Conservation (phyloP, 2,888 invertebrate genomes). For the Horisme vitalbata region DNA sequence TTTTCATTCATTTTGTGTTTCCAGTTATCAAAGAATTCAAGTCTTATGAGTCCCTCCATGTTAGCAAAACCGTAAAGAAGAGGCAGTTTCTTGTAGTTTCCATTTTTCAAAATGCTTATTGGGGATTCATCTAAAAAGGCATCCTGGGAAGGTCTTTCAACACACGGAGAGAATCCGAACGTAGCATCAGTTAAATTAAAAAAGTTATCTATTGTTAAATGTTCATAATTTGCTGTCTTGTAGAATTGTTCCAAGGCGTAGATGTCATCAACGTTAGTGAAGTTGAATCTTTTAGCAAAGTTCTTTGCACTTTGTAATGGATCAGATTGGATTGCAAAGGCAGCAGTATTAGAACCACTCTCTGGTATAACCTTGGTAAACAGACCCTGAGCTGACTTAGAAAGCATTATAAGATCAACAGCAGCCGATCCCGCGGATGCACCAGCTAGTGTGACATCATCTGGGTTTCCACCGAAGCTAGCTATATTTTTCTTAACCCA, state of each 20-base stretch:
- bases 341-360: constrained; percentile 33
- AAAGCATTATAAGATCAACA: constrained; percentile 37
- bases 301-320: constrained; percentile 36
- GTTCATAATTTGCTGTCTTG: constrained; percentile 27
- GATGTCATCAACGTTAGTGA: constrained; percentile 27
- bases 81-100: constrained; percentile 22
- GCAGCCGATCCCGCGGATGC: constrained; percentile 40
- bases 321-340: constrained; percentile 35
- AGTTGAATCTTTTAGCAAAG: constrained; percentile 30
- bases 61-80: constrained; percentile 35
- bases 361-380: constrained; percentile 37
- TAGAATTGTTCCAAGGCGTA: constrained; percentile 36
- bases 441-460: constrained; percentile 42
- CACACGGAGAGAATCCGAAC: constrained; percentile 32
- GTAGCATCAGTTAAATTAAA: constrained; percentile 22
- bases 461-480: constrained; percentile 45
- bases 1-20: constrained; percentile 35
- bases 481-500: constrained; percentile 47
- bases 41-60: constrained; percentile 34
- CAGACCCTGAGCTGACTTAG: constrained; percentile 31
- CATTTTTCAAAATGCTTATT: constrained; percentile 26
- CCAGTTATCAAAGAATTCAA: constrained; percentile 27
- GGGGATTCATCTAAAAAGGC: constrained; percentile 16
- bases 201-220: constrained; percentile 24
- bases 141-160: constrained; percentile 25